Conservation (phyloP, 2,113 vertebrate genomes). For the Aplodontia rufa region DNA sequence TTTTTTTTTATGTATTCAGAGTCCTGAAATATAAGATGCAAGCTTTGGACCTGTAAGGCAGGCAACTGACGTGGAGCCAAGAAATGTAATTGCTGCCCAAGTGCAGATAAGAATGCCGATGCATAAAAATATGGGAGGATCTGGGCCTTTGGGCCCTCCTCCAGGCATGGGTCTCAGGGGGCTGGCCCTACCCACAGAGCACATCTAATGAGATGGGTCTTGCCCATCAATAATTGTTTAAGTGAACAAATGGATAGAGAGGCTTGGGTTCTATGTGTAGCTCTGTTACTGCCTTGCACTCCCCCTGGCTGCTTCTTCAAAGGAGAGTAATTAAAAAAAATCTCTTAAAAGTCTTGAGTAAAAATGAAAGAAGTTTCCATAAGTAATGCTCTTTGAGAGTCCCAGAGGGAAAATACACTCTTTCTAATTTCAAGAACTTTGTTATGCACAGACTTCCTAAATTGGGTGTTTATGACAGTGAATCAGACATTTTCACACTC, state of each 20-base stretch:
- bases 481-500: not conserved
- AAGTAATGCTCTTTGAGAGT: conserved; percentile 29
- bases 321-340: conserved; percentile 48
- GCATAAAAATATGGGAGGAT: not conserved
- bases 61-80: not conserved
- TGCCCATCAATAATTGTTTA: conserved; percentile 68
- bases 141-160: conserved; percentile 47
- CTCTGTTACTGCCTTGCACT: not conserved
- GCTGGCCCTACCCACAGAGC: conserved; percentile 33
- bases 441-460: not conserved
- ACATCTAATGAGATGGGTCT: conserved; percentile 62
- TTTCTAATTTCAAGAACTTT: not conserved
- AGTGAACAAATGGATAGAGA: conserved; percentile 59
- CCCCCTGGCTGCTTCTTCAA: conserved; percentile 38
- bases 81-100: conserved; percentile 15
- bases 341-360: conserved; percentile 7
- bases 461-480: not conserved
- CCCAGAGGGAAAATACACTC: not conserved
- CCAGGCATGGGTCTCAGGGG: conserved; percentile 24
- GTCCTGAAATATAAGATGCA: conserved; percentile 16
- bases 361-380: conserved; percentile 54
- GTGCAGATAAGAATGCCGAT: not conserved
- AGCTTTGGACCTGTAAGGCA: not conserved
- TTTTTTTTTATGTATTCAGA: not conserved
- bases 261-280: not conserved